Base-by-base conservation (phyloP, 1,140 invertebrate species). In the Pemphigus obesinymphae region DNA sequence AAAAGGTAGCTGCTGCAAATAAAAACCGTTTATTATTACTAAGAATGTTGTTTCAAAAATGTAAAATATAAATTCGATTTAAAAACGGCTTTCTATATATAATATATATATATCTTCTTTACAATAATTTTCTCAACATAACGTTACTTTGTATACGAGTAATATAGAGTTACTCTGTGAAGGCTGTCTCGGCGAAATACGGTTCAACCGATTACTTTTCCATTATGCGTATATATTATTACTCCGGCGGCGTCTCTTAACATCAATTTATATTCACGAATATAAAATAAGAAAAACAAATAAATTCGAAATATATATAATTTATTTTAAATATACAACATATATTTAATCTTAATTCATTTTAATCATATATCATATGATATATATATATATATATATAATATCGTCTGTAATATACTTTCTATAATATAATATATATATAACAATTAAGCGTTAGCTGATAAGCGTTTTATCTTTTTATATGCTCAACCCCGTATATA, bases 161-260 rank as follows among this genome's bases (percentile, higher is more conserved):
- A 73, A 29, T 50, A 48, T 29, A 31, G 29, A 73, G 66, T 48
- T 48, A 72, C 23, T 11, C 40, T 20, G 68, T 50, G 26, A 73
- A 20, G 26, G 70, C 50, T 50, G 43, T 73, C 29, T 73, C 17
- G 23, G n/a, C n/a, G 43, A 50, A 72, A 73, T 73, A 73, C 70
- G 70, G 11, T 50, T 50, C 70, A 48, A 7, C 40, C 70, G 70
- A 50, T 73, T 50, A 50, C 43, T 48, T 73, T 73, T 73, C 43
- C 26, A 73, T 73, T 73, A 73, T 48, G 45, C 45, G 43, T 50
- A 50, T n/a, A n/a, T 34, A 73, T 72, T 72, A 40, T 70, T 72
- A 45, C 43, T 45, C n/a, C 26, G 17, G 26, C 26, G 68, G 23
- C 23, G 23, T 48, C 26, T 72, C 17, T 72, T 48, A 43, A 72